phyloP scores from a whole-genome alignment of 2,797 vertebrate species.

The Nyctalus aviator region DNA sequence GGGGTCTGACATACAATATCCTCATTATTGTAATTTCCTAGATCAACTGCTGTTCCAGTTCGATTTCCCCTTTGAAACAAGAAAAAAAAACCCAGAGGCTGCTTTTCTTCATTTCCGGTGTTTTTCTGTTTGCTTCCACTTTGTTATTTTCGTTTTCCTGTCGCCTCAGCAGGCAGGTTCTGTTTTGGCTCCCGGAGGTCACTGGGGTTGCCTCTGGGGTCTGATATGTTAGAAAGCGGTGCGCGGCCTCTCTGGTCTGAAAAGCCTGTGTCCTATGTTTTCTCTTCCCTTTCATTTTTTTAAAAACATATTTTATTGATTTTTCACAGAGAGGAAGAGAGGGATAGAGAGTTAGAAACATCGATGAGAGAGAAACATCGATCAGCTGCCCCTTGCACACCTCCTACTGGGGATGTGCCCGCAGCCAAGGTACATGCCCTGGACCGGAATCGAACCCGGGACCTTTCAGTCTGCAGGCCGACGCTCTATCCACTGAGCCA shows the following conservation, averaged over 20 bases:
- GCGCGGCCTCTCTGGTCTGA: not conserved
- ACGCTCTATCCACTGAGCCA: no score
- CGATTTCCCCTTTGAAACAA: conserved; percentile 71
- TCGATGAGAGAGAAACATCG: no score
- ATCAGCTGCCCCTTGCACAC: no score
- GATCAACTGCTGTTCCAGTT: conserved; percentile 21
- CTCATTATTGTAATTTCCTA: conserved; percentile 67
- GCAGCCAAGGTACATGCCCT: no score
- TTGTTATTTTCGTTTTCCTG: conserved; percentile 73
- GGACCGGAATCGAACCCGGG: no score
- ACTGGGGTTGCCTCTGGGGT: conserved; percentile 40
- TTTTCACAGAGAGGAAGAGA: no score
- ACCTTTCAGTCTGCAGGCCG: no score
- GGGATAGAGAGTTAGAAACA: no score
- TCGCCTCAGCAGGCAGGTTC: conserved; percentile 42
- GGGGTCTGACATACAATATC: conserved; percentile 27
- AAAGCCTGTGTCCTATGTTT: not conserved
- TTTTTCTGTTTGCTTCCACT: conserved; percentile 55
- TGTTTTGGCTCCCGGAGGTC: conserved; percentile 40
- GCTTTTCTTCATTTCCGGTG: conserved; percentile 52
- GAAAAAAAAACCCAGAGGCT: conserved; percentile 32
- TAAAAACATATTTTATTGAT: no score
- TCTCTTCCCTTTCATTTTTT: not conserved
- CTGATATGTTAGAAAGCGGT: not conserved
- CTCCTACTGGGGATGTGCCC: no score